These are phyloP conservation scores for Colletes gigas DNA, from an alignment of 1,140 invertebrate species.

Conservation along the genomic window DNA sequence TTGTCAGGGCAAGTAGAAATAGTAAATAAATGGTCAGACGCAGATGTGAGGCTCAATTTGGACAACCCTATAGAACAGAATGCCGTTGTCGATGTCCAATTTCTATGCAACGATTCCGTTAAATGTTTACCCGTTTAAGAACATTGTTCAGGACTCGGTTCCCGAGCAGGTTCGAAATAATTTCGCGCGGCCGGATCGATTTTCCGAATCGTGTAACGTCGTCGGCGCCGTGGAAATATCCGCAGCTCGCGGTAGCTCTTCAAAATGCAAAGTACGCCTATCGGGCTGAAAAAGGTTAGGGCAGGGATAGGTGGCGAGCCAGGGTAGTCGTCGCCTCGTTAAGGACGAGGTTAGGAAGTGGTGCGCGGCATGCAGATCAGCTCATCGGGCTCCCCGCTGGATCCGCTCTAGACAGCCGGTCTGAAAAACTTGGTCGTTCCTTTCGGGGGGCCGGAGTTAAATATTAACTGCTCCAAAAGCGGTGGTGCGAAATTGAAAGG, in stretches of 20 bases:
- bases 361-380: slow-evolving; percentile 74
- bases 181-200: slow-evolving; percentile 30
- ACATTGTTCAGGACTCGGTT: background rate
- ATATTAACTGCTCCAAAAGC: slow-evolving; percentile 77
- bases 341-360: slow-evolving; percentile 74
- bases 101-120: background rate
- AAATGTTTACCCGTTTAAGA: background rate
- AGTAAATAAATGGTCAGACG: too few species aligned
- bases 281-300: slow-evolving; percentile 59
- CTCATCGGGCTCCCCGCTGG: slow-evolving; percentile 38
- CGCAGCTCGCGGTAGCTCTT: slow-evolving; percentile 51
- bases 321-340: slow-evolving; percentile 77
- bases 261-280: slow-evolving; percentile 73
- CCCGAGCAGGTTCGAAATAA: slow-evolving; percentile 7
- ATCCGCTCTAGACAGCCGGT: slow-evolving; percentile 29
- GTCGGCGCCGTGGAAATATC: slow-evolving; percentile 42
- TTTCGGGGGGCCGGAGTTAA: slow-evolving; percentile 65
- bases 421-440: slow-evolving; percentile 56
- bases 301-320: slow-evolving; percentile 68
- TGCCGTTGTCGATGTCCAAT: too few species aligned
- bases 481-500: slow-evolving; percentile 71
- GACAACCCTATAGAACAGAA: too few species aligned
- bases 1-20: too few species aligned
- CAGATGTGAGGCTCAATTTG: too few species aligned
- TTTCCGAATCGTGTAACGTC: slow-evolving; percentile 46